These are phyloP conservation scores for Setipinna tenuifilis DNA, from an alignment of 2,797 vertebrate species.

Conservation along the genomic window DNA sequence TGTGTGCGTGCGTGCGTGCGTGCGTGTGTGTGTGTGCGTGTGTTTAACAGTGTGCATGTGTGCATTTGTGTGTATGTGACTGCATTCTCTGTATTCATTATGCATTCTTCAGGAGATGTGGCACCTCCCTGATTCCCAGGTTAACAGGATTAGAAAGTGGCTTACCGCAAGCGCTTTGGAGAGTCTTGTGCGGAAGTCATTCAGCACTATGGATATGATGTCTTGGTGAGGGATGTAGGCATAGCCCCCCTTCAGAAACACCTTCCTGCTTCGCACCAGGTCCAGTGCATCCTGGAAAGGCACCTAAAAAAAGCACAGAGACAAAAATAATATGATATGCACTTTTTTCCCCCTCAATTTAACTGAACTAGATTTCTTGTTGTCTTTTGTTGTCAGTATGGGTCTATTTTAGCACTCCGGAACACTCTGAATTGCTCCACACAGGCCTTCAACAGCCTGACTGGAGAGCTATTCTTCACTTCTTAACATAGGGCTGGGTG, in stretches of 20 bases:
- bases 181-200: slow-evolving; percentile 88
- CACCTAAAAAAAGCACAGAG: slow-evolving; percentile 74
- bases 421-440: neutral
- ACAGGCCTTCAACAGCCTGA: neutral
- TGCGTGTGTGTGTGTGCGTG: too few species aligned
- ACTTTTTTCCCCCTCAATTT: too few species aligned
- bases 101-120: neutral
- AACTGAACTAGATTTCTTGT: neutral
- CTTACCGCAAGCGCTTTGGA: slow-evolving; percentile 97
- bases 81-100: neutral
- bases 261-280: slow-evolving; percentile 87
- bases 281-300: slow-evolving; percentile 93
- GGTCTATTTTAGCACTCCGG: neutral
- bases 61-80: neutral
- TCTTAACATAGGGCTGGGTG: too few species aligned
- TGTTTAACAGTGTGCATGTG: neutral
- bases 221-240: slow-evolving; percentile 90
- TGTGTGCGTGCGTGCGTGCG: neutral
- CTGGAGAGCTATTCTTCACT: neutral
- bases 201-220: slow-evolving; percentile 86
- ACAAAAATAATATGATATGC: neutral
- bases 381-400: neutral
- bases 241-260: slow-evolving; percentile 86
- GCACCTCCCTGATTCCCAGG: neutral
- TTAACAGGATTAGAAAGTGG: slow-evolving; percentile 47